Base-by-base conservation (phyloP, 2,888 invertebrate genomes). In the Mimachlamys varia region DNA sequence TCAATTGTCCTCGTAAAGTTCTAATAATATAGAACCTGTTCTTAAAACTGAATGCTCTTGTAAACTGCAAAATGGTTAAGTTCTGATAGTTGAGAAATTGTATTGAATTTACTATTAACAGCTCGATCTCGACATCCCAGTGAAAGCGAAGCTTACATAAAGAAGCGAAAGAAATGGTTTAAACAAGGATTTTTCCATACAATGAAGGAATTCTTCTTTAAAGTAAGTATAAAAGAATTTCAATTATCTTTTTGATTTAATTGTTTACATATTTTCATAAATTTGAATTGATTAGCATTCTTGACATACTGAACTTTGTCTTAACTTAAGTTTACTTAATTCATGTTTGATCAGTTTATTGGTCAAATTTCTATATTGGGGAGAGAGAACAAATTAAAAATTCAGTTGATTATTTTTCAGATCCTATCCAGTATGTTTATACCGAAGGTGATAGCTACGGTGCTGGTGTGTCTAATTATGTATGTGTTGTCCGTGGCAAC, bases 341-440 rank as follows among this genome's bases (percentile, higher is more conserved):
- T 7, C 44, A n/a, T n/a, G n/a, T 44, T 44, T 44, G 44, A 44
- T 44, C 44, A 44, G 44, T 44, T 44, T 44, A 44, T 44, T 44
- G 3, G 44, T 44, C 44, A 5, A 62, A 3, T 19, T 62, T 1
- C n/a, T 2, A 19, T 53, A 53, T 53, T 13, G 1, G 53, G 19
- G 12, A 53, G 53, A 53, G 53, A 53, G 53, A 53, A 19, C 5
- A 53, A 5, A 15, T 12, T 53, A 53, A 53, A 53, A 17, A 5
- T 2, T 2, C 19, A 19, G 5, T 53, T 5, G 3, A 12, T 12
- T 53, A 89, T 88, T 37, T 94, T 94, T 13, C 94, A 96, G 96
- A 93, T 95, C 7, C 94, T 96, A 92, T 95, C 95, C 22, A 96
- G 96, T 22, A 94, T 95, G 89, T 96, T 96, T 91, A 94, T 96